Evolutionary conservation across 1,140 invertebrate species (phyloP).

Genomic region (Drosophila bocqueti): DNA sequence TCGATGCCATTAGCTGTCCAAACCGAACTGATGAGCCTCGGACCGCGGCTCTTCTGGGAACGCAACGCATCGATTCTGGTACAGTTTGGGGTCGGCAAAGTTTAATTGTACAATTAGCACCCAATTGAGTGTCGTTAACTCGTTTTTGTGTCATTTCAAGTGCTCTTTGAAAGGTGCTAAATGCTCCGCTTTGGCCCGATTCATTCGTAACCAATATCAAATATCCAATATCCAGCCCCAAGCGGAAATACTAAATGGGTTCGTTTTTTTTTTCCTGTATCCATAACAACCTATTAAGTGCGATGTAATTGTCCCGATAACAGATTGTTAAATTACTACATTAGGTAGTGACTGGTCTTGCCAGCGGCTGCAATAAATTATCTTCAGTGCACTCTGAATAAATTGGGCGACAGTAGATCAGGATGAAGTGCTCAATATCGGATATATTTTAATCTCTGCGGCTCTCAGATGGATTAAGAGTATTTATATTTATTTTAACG

Average conservation of each 20-base stretch:
- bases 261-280: neutral
- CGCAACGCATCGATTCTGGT: conserved; percentile 13
- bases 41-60: conserved; percentile 8
- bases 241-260: conserved; percentile 14
- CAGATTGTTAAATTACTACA: conserved; percentile 33
- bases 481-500: conserved; percentile 7
- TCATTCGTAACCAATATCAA: conserved; percentile 8
- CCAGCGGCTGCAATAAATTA: conserved; percentile 27
- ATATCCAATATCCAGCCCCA: conserved; percentile 1
- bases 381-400: neutral
- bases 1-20: conserved; percentile 73
- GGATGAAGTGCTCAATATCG: conserved; percentile 6
- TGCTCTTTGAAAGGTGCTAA: conserved; percentile 72
- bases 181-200: conserved; percentile 3
- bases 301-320: conserved; percentile 25
- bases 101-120: conserved; percentile 83
- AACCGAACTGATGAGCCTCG: conserved; percentile 55
- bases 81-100: conserved; percentile 30
- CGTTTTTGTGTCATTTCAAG: conserved; percentile 62
- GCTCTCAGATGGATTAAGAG: conserved; percentile 11
- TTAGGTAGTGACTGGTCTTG: conserved; percentile 21
- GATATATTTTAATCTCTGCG: conserved; percentile 26
- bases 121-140: conserved; percentile 82
- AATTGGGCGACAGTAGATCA: conserved; percentile 16
- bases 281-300: conserved; percentile 14